Conservation (phyloP, 2,797 vertebrate species). For the Chromobotia macracanthus region DNA sequence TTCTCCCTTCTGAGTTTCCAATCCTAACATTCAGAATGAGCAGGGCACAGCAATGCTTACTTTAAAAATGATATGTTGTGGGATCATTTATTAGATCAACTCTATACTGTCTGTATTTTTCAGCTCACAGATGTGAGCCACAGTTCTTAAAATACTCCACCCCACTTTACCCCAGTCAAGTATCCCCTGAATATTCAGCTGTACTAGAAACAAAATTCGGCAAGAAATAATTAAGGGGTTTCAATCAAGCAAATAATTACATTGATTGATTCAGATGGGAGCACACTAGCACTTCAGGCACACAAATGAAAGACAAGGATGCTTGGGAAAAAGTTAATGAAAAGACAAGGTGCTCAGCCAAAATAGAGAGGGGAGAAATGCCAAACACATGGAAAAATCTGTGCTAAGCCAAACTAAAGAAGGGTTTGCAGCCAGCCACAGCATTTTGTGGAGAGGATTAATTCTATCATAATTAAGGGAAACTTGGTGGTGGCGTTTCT, state of each 20-base stretch:
- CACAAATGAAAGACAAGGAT: constrained; percentile 45
- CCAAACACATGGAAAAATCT: constrained; percentile 15
- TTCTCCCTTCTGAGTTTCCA: background rate
- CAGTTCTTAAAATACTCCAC: constrained; percentile 15
- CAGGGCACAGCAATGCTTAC: background rate
- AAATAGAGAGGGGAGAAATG: constrained; percentile 1
- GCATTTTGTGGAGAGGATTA: constrained; percentile 68
- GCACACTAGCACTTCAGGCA: constrained; percentile 40
- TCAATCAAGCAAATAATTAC: constrained; percentile 51
- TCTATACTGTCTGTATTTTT: constrained; percentile 23
- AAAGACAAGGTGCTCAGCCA: constrained; percentile 26
- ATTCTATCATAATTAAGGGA: constrained; percentile 68
- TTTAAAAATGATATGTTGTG: constrained; percentile 16
- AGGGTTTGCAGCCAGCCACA: constrained; percentile 4
- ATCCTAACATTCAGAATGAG: background rate
- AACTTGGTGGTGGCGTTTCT: constrained; percentile 62
- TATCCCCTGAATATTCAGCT: constrained; percentile 45
- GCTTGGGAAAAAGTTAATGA: constrained; percentile 43
- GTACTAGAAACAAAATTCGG: constrained; percentile 35
- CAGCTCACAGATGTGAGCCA: background rate
- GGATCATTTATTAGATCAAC: constrained; percentile 32
- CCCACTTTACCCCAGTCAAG: constrained; percentile 29
- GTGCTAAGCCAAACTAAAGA: constrained; percentile 7
- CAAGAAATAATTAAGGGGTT: constrained; percentile 50
- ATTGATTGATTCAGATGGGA: constrained; percentile 51